Evolutionary conservation across 1,140 invertebrate species (phyloP), one percentile per base, ranked within the genome.

Genomic region (Cepaea nemoralis): DNA sequence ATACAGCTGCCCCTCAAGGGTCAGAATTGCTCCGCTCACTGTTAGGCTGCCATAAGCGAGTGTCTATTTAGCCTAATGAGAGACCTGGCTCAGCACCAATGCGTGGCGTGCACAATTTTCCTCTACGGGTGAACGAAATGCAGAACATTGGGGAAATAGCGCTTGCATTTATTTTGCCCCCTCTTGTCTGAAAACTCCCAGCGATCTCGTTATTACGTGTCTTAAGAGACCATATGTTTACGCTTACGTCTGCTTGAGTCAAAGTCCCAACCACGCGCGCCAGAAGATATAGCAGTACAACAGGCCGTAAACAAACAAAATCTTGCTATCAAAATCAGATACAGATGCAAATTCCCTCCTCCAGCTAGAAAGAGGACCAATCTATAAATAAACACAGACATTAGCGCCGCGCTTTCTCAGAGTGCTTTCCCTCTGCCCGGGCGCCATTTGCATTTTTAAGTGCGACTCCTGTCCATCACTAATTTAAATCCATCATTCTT

Each of bases 341-440:
- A 69, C 77, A 78, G 63, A 78, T 78, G 77, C 31, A 78, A 69
- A 78, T 78, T 63, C 40, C 6, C n/a, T 5, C n/a, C 55, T 48
- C 31, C 22, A 27, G 42, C 39, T 6, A 2, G 63, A 24, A 42
- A 78, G 31, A 78, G 77, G 24, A 48, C 40, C 39, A 48, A 78
- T 78, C 77, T 78, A 78, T 78, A 78, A 78, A 78, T 78, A 78
- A 78, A 78, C 77, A 78, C 77, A 45, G 77, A 63, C 66, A 78
- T 78, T 78, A 69, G 63, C 14, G 75, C 31, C 50, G 55, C 75
- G 40, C 50, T 77, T 42, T 37, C 75, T 33, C 37, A 63, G 55
- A 59, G 75, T 63, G 48, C 48, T 40, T 50, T 63, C 27, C 59
- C 16, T 45, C 35, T 33, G 75, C 1, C 19, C 12, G 37, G 12